phyloP scores from a whole-genome alignment of 2,888 invertebrate species.

The Tenthredo livida region DNA sequence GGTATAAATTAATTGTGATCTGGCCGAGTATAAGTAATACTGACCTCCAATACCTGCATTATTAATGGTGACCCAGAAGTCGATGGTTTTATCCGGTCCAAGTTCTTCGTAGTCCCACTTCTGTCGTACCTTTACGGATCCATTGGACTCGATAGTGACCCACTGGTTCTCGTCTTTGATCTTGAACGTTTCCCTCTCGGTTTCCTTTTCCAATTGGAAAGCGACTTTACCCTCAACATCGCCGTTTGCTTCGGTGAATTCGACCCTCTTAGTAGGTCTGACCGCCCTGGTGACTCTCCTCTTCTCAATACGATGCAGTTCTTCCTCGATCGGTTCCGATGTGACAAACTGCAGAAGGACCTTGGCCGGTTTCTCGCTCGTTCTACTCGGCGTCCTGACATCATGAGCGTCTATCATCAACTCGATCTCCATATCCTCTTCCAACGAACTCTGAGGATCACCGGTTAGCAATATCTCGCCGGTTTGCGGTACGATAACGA shows the following conservation, averaged over 20 bases:
- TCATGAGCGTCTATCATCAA: constrained; percentile 92
- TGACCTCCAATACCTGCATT: constrained; percentile 92
- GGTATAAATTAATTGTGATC: not conserved
- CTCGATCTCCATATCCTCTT: constrained; percentile 82
- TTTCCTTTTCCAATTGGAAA: constrained; percentile 94
- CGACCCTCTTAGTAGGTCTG: constrained; percentile 95
- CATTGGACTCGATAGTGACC: constrained; percentile 95
- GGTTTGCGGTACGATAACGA: constrained; percentile 95
- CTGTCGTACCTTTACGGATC: constrained; percentile 95
- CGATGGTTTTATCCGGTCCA: constrained; percentile 96
- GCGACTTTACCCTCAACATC: constrained; percentile 93
- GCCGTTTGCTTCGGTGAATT: constrained; percentile 95
- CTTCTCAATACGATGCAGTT: constrained; percentile 78
- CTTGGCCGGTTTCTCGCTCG: constrained; percentile 86
- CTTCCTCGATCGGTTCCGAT: constrained; percentile 77
- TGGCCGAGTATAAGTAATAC: constrained; percentile 23
- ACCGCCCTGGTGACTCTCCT: constrained; percentile 88
- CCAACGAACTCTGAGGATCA: constrained; percentile 84
- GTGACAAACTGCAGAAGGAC: constrained; percentile 87
- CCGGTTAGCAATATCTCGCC: constrained; percentile 92
- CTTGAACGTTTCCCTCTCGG: constrained; percentile 95
- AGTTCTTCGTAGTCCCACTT: constrained; percentile 98
- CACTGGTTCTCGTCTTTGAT: constrained; percentile 96
- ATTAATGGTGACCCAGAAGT: constrained; percentile 97
- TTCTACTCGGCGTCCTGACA: constrained; percentile 86